These are phyloP conservation scores for Amaurobius ferox DNA, from an alignment of 2,888 invertebrate species.

Conservation along the genomic window DNA sequence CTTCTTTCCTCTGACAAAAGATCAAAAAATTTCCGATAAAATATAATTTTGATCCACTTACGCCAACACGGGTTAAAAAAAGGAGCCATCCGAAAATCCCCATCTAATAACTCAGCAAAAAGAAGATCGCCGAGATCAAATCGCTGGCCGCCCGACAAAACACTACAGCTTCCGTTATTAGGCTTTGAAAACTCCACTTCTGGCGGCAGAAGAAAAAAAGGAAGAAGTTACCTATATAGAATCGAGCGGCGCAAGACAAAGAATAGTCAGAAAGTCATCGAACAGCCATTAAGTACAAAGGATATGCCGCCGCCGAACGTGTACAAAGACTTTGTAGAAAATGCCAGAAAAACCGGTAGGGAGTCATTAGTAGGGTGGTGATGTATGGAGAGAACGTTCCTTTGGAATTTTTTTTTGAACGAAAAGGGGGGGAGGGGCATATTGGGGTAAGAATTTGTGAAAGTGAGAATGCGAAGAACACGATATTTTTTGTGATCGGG, in stretches of 20 bases:
- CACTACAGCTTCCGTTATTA: neutral
- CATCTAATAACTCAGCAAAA: neutral
- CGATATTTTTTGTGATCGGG: too few relatives aligned
- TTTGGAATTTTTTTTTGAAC: too few relatives aligned
- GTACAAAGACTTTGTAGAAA: neutral
- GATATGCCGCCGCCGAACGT: neutral
- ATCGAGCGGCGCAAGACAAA: neutral
- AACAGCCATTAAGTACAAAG: neutral
- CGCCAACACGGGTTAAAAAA: too few relatives aligned
- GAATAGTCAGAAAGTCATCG: neutral
- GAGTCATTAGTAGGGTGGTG: neutral
- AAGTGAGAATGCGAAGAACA: too few relatives aligned
- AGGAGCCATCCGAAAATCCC: neutral
- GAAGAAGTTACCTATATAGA: neutral
- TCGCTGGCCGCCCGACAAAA: neutral
- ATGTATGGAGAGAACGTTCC: neutral
- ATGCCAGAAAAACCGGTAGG: constrained; percentile 1
- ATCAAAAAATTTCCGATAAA: too few relatives aligned
- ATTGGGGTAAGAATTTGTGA: too few relatives aligned
- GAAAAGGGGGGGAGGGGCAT: too few relatives aligned
- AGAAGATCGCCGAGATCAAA: neutral
- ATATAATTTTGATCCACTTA: too few relatives aligned
- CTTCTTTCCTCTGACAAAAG: too few relatives aligned
- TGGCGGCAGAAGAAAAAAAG: neutral
- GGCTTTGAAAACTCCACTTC: neutral